Base-by-base conservation (phyloP, 2,797 vertebrate genomes). In the Rhyacichthys aspro region DNA sequence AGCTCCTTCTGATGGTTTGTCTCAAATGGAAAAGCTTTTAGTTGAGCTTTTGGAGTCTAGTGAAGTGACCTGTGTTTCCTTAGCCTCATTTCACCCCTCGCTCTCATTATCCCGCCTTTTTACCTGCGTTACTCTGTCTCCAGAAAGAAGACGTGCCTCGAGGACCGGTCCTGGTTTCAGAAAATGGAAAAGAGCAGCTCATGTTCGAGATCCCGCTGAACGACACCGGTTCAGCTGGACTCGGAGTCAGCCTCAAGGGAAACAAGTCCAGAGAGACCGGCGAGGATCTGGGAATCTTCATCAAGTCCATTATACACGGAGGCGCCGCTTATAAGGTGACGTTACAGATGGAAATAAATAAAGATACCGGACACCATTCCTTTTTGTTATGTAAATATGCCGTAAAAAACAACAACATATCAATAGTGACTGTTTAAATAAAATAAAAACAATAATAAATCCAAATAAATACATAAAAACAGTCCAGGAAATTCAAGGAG, bases 221-320 rank as follows among this genome's bases (percentile, higher is more conserved):
- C 45, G 97, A 98, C 80, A 95, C 94, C 0, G 97, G 97, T 43
- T 98, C 97, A 5, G 97, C 97, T 32, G 97, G 97, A 47, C 93
- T 99, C 23, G 97, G 97, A 1, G 84, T 98, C 86, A 98, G 97
- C 86, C 94, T 99, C 69, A 99, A 98, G 89, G 97, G 97, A 66
- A 98, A 98, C 90, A 98, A 98, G 83, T 96, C 96, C 62, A 91
- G 95, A 55, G 96, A 98, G 87, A 98, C 95, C 0, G 94, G 95
- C 53, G 94, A 94, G 28, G 97, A 98, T 86, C 91, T 98, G 84
- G 97, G 97, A 36, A 98, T 99, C 91, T 99, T 99, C 83, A 97
- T 99, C 87, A 99, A 99, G 81, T 98, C 96, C 11, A 87, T 99
- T 74, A 98, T 99, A 80, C 95, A 98, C 0, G 97, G 97, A 86